Percentiles rank a stretch among this genome's conserved stretches.
Evolutionary conservation across 2,888 invertebrate species (phyloP).

Genomic region (Morpho deidamia): DNA sequence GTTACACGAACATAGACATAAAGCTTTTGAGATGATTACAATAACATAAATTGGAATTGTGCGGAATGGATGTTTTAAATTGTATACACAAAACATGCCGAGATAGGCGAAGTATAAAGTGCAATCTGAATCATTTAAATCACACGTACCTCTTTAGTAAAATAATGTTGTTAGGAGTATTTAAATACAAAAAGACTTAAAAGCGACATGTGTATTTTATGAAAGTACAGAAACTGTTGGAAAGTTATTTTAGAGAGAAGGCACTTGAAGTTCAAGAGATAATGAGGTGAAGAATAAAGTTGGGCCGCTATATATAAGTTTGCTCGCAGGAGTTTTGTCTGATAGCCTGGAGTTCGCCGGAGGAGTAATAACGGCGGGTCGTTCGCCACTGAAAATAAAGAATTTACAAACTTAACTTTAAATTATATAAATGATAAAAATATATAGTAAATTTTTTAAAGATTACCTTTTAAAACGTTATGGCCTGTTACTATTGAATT

Average conservation of each 20-base stretch:
- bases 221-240: conserved; percentile 30
- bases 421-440: neutral
- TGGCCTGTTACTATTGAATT: no score
- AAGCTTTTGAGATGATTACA: conserved; percentile 8
- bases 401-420: conserved; percentile 9
- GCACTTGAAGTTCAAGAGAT: conserved; percentile 47
- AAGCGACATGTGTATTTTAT: conserved; percentile 2
- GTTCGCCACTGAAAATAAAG: conserved; percentile 85
- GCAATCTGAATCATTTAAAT: conserved; percentile 13
- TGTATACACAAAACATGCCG: conserved; percentile 10
- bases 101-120: conserved; percentile 20
- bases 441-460: no score
- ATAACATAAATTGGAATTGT: conserved; percentile 5
- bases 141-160: conserved; percentile 20
- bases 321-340: conserved; percentile 91
- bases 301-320: conserved; percentile 86
- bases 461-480: no score
- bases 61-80: conserved; percentile 6
- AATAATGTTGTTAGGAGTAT: conserved; percentile 4
- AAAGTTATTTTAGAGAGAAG: conserved; percentile 43
- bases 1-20: conserved; percentile 2
- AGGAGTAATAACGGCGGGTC: conserved; percentile 85
- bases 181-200: neutral
- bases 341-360: conserved; percentile 86
- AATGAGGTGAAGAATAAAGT: conserved; percentile 38